These are phyloP conservation scores for Pteria penguin DNA, from an alignment of 2,888 invertebrate species.

Conservation along the genomic window DNA sequence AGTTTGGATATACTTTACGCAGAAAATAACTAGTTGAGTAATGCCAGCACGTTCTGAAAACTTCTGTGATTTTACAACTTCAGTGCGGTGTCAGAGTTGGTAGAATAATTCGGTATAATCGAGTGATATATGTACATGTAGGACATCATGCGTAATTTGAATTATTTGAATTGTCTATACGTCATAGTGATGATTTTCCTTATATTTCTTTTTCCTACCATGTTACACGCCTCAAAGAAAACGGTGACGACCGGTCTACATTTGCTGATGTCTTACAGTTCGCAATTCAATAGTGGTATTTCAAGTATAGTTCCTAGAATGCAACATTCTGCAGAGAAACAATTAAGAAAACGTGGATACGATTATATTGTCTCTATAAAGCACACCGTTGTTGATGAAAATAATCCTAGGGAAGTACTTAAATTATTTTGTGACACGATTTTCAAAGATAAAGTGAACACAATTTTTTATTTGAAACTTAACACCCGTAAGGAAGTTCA, in stretches of 20 bases:
- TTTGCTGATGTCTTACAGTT: conserved; percentile 10
- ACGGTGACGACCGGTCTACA: not conserved
- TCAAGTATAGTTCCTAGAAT: not conserved
- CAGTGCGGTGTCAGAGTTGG: too few relatives aligned
- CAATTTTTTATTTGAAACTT: conserved; percentile 54
- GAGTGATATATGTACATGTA: too few relatives aligned
- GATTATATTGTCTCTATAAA: not conserved
- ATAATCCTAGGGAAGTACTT: conserved; percentile 55
- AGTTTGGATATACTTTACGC: too few relatives aligned
- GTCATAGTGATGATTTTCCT: too few relatives aligned
- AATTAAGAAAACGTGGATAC: not conserved
- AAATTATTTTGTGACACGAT: conserved; percentile 59
- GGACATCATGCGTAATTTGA: too few relatives aligned
- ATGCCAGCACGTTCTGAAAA: too few relatives aligned
- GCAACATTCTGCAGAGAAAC: not conserved
- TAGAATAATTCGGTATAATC: too few relatives aligned
- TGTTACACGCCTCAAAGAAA: too few relatives aligned
- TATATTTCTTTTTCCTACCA: too few relatives aligned
- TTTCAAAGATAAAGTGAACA: conserved; percentile 54
- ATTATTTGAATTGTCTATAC: too few relatives aligned
- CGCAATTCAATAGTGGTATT: not conserved
- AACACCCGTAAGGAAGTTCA: conserved; percentile 35
- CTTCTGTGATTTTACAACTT: too few relatives aligned
- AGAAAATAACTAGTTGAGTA: too few relatives aligned
- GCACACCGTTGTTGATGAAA: conserved; percentile 27